phyloP scores from a whole-genome alignment of 2,113 vertebrate species.

The Casuarius casuarius region DNA sequence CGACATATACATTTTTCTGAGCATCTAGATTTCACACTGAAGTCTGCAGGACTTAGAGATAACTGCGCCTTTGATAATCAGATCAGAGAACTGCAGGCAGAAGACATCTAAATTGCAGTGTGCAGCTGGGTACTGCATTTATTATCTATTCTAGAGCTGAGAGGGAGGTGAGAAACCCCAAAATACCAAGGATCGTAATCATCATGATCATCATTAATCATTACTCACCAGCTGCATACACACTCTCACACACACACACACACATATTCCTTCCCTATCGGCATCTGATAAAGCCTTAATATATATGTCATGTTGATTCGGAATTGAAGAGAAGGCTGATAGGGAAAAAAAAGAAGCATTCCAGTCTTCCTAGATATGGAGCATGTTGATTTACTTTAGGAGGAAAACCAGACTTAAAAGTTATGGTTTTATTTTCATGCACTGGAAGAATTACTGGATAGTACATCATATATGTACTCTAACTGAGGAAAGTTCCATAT shows the following conservation, averaged over 20 bases:
- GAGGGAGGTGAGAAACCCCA: constrained; percentile 40
- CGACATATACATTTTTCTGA: neutral
- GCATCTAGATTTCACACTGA: neutral
- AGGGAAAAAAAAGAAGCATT: neutral
- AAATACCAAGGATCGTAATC: constrained; percentile 67
- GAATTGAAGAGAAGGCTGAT: neutral
- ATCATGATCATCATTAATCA: constrained; percentile 66
- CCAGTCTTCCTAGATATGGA: neutral
- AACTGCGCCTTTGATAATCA: neutral
- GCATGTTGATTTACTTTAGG: neutral
- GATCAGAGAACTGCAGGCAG: constrained; percentile 33
- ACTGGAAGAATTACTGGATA: neutral
- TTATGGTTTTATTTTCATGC: neutral
- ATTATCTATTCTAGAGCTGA: constrained; percentile 62
- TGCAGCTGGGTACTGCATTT: constrained; percentile 63
- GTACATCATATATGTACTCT: neutral
- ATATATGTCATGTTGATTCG: neutral
- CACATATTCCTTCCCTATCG: neutral
- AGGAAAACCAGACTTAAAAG: neutral
- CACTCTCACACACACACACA: neutral
- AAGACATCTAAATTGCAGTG: constrained; percentile 63
- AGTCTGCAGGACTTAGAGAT: neutral
- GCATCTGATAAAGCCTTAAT: constrained; percentile 17
- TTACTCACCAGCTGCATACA: constrained; percentile 46
- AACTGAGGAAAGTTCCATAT: neutral